Evolutionary conservation across 2,888 invertebrate genomes (phyloP).

Genomic region (Dysmachus trigonus): DNA sequence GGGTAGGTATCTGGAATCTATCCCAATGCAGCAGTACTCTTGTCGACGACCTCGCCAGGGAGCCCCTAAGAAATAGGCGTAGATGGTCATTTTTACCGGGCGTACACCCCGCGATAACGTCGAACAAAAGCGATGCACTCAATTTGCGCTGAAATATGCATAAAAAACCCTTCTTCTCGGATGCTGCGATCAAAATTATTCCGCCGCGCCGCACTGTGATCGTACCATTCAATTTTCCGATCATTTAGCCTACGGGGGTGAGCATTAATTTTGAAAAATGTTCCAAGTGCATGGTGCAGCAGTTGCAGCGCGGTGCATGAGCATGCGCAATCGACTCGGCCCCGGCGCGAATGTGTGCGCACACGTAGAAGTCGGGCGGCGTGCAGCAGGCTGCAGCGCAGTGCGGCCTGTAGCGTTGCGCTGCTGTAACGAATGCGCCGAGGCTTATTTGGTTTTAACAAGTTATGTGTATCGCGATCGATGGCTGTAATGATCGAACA

Average conservation of each 20-base stretch:
- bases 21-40: not conserved
- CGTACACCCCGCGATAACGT: not conserved
- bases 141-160: slow-evolving; percentile 39
- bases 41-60: not conserved
- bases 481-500: slow-evolving; percentile 45
- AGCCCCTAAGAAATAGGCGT: slow-evolving; percentile 13
- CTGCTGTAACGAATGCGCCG: not conserved
- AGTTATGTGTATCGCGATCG: slow-evolving; percentile 44
- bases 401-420: not conserved
- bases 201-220: slow-evolving; percentile 34
- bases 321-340: not conserved
- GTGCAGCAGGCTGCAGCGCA: not conserved
- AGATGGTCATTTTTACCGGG: slow-evolving; percentile 1
- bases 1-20: not conserved
- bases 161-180: slow-evolving; percentile 23
- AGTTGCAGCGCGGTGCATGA: not conserved
- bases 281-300: slow-evolving; percentile 23
- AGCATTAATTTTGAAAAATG: slow-evolving; percentile 40
- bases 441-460: slow-evolving; percentile 42
- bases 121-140: slow-evolving; percentile 19
- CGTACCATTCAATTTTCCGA: slow-evolving; percentile 44
- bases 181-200: slow-evolving; percentile 42
- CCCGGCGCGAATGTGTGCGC: not conserved
- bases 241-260: slow-evolving; percentile 44
- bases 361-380: not conserved